Base-by-base conservation (phyloP, 1,140 invertebrate species). In the Tyrophagus putrescentiae region DNA sequence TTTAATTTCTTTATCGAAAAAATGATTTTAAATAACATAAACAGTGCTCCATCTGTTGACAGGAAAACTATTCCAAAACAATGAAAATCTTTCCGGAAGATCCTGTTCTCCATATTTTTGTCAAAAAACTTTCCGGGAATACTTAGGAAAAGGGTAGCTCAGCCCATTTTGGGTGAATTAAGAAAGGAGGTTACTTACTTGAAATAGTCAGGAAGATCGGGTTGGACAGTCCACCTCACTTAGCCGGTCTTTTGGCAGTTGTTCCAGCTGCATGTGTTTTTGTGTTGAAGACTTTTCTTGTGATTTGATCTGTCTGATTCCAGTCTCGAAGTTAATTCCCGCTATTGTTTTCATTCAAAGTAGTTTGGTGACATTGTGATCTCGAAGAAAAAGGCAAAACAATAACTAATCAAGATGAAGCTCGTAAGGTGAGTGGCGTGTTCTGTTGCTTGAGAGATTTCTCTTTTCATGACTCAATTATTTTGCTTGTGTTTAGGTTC, bases 401-500 rank as follows among this genome's bases (percentile, higher is more conserved):
- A 21, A 57, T 39, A 45, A 58, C 18, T 13, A 50, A 6, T 18
- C n/a, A 41, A 58, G 27, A 58, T 58, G 56, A 58, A 58, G 32
- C 32, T 58, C 41, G 56, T 58, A 2, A 4, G 56, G 56, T 58
- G 45, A 2, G 56, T 21, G n/a, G 2, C 41, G n/a, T 2, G 32
- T 16, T 34, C 5, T 4, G 27, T 21, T 41, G 41, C 16, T n/a
- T 42, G 27, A 6, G 16, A 50, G 4, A 3, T n/a, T n/a, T n/a
- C n/a, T n/a, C n/a, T n/a, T n/a, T n/a, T 58, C 7, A 41, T 58
- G 41, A 50, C 4, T 39, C n/a, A 45, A 21, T 57, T 53, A 21
- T 50, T 34, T 60, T 52, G n/a, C 23, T 21, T 59, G 13, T 57
- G 9, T 4, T 13, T 7, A 64, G 95, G 69, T 99, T 99, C 85